phyloP scores from a whole-genome alignment of 2,113 vertebrate species.

The Diphyllodes magnificus region DNA sequence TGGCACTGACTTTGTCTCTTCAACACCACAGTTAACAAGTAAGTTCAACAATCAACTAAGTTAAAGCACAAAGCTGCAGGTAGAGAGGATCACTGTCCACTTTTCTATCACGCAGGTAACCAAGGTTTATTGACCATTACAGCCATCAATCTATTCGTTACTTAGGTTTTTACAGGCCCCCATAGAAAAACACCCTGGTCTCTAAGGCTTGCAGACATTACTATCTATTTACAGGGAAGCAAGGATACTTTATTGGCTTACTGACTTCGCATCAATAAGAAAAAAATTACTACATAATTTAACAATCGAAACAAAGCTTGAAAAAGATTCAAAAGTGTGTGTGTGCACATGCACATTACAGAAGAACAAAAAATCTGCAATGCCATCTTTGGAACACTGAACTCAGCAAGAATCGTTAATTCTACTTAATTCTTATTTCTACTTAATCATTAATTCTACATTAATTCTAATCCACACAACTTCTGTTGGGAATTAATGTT shows the following conservation, averaged over 20 bases:
- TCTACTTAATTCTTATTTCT: background rate
- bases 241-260: background rate
- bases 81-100: background rate
- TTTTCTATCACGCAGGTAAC: background rate
- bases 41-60: background rate
- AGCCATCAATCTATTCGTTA: background rate
- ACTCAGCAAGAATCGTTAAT: background rate
- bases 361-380: background rate
- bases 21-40: background rate
- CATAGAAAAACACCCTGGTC: background rate
- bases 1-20: background rate
- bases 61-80: background rate
- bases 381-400: background rate
- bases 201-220: background rate
- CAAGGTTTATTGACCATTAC: background rate
- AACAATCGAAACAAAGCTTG: background rate
- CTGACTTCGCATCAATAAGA: background rate
- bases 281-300: background rate
- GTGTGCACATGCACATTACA: rapidly evolving
- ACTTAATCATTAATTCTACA: background rate
- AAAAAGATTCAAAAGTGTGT: background rate
- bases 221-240: background rate
- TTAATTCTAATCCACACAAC: background rate
- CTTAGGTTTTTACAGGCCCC: background rate
- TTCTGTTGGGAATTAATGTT: background rate